A percentile compares a stretch with the other conserved stretches of the same genome.
Evolutionary conservation across 2,113 vertebrate species (phyloP).

Genomic region (Holacanthus passer): DNA sequence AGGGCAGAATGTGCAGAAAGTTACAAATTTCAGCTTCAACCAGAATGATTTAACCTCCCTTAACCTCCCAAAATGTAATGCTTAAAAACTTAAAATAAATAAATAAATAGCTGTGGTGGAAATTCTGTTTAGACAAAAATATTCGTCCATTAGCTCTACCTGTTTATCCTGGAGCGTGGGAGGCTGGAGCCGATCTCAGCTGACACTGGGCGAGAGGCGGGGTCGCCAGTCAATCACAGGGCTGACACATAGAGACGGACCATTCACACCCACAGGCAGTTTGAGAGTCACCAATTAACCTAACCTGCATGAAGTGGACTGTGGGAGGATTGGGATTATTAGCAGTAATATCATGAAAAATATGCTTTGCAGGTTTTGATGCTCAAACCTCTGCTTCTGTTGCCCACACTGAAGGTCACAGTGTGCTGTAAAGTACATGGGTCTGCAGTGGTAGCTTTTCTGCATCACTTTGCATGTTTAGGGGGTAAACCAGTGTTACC

Average conservation of each 20-base stretch:
- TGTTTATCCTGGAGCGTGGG: neutral
- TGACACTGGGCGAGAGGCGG: too few relatives aligned
- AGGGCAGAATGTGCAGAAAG: neutral
- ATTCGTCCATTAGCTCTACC: neutral
- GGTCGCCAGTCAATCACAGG: too few relatives aligned
- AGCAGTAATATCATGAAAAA: neutral
- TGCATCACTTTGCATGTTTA: neutral
- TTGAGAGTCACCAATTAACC: neutral
- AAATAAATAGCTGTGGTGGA: neutral
- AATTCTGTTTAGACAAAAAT: neutral
- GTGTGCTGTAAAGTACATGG: neutral
- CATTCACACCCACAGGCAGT: neutral
- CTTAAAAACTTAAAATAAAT: neutral
- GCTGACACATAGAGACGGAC: neutral
- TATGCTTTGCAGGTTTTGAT: neutral
- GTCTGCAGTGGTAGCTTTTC: neutral
- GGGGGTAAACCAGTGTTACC: neutral
- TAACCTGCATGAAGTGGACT: neutral
- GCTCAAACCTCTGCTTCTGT: neutral
- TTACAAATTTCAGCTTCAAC: neutral
- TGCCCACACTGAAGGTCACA: neutral
- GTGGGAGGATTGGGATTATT: neutral
- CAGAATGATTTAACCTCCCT: neutral
- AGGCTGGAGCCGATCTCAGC: too few relatives aligned
- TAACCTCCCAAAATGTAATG: conserved; percentile 5